Evolutionary conservation across 2,113 vertebrate genomes (phyloP).

Genomic region (Ceyx margarethae): DNA sequence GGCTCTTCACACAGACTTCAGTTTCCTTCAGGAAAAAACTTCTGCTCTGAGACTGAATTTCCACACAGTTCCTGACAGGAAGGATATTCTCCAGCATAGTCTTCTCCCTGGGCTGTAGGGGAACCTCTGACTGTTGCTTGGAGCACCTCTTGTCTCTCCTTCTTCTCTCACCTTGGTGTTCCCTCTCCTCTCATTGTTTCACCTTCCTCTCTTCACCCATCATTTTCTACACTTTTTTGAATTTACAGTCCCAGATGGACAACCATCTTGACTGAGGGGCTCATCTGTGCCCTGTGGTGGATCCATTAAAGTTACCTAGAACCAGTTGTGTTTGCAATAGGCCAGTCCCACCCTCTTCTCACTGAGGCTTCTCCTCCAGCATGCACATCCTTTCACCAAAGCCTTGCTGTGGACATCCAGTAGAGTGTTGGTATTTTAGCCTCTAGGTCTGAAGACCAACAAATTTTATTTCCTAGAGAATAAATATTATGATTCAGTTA

Average conservation of each 20-base stretch:
- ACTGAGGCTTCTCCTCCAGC: background rate
- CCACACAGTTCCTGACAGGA: accelerated
- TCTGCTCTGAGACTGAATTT: background rate
- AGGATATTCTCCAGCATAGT: background rate
- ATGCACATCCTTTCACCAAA: background rate
- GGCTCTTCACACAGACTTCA: background rate
- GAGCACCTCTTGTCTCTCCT: background rate
- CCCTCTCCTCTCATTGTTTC: background rate
- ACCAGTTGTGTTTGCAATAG: background rate
- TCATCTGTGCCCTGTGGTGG: accelerated
- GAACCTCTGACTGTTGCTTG: background rate
- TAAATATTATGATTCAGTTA: background rate
- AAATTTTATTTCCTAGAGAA: background rate
- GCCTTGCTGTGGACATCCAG: background rate
- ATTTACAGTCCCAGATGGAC: background rate
- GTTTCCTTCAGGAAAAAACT: background rate
- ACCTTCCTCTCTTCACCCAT: background rate
- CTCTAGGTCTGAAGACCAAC: background rate
- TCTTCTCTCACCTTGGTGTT: background rate
- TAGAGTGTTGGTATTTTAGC: background rate
- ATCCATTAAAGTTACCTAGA: accelerated
- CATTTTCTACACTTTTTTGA: background rate
- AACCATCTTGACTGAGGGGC: background rate
- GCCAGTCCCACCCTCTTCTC: background rate
- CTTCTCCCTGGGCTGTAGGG: accelerated